Evolutionary conservation across 1,140 invertebrate species (phyloP), one percentile per base, ranked within the genome.

Genomic region (Mylabris phalerata): DNA sequence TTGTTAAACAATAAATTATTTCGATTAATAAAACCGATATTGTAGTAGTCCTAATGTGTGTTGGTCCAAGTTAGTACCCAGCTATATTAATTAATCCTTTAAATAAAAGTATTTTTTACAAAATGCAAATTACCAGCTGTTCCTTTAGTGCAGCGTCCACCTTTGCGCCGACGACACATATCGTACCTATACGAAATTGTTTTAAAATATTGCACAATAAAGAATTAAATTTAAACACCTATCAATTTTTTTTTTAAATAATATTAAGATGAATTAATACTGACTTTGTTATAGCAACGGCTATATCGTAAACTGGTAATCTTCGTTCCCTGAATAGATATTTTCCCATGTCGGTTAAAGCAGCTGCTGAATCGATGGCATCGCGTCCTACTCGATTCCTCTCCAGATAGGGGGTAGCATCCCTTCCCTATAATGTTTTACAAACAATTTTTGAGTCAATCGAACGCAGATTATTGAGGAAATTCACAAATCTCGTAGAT

Each of bases 281-380:
- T 67, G 67, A 94, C 90, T 96, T 96, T 68, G 93, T 96, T 61
- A 96, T 93, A 45, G 93, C 93, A 57, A 96, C 92, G 26, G 93
- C 93, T 59, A 96, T 93, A 71, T 96, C 93, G 76, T 95, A 96
- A 46, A 95, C 93, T 49, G 93, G 93, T 71, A 96, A 81, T 72
- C 93, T 79, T 71, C 93, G 82, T 78, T 96, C 93, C 72, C 92
- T 84, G 82, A 95, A 96, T 67, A 96, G 81, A 82, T 96, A 96
- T 83, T 95, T 95, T 71, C 93, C 93, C 91, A 96, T 93, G 76
- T 95, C 93, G 49, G 93, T 95, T 40, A 95, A 79, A 44, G 93
- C 93, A 45, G 92, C 92, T 24, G 93, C 93, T 4, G 92, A 94
- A 74, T 96, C 93, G 39, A 96, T 93, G 27, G 93, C 93, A 75